phyloP scores from a whole-genome alignment of 1,140 invertebrate genomes.

The Hypsibius dujardini region DNA sequence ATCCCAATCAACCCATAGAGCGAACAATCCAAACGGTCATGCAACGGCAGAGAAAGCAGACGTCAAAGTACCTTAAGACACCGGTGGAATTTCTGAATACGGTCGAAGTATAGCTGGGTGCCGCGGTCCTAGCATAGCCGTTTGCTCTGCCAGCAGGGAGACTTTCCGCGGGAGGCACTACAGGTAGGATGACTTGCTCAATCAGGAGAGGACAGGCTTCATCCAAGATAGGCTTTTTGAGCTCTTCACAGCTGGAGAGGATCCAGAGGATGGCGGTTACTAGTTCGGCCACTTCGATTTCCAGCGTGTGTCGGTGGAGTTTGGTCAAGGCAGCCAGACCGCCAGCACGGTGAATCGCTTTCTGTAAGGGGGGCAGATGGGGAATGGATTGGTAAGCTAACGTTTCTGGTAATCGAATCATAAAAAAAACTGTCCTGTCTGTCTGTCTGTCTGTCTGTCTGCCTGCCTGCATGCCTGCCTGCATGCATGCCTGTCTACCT shows the following conservation, averaged over 20 bases:
- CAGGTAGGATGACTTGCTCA: conserved; percentile 80
- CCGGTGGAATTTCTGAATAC: conserved; percentile 91
- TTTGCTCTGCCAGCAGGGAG: no score
- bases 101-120: conserved; percentile 59
- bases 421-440: no score
- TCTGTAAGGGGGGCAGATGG: conserved; percentile 29
- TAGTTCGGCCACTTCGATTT: conserved; percentile 85
- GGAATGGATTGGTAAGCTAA: background rate
- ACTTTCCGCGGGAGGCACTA: conserved; percentile 29
- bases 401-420: no score
- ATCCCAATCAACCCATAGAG: no score
- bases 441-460: no score
- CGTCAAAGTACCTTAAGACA: conserved; percentile 48
- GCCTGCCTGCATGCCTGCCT: no score
- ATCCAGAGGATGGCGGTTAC: conserved; percentile 99
- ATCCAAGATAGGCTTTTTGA: conserved; percentile 86
- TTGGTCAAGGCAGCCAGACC: conserved; percentile 82
- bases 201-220: conserved; percentile 75
- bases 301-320: conserved; percentile 59
- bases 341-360: conserved; percentile 77
- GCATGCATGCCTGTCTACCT: no score
- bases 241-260: conserved; percentile 88
- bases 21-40: no score
- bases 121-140: no score
- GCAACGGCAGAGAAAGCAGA: no score